Evolutionary conservation across 1,140 invertebrate genomes (phyloP).

Genomic region (Anagrus nilaparvatae): DNA sequence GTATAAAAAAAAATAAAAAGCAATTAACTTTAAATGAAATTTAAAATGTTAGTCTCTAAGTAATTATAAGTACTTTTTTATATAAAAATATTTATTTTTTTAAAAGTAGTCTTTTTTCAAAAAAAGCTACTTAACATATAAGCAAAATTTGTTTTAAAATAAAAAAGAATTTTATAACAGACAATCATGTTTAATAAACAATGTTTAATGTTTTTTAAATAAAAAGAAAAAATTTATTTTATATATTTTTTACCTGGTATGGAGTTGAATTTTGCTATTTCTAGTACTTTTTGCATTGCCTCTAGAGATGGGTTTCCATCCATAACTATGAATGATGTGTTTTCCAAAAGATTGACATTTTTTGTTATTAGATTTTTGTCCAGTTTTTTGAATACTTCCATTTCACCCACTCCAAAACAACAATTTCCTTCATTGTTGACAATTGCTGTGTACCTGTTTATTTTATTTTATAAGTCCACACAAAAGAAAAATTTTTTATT

Average conservation of each 20-base stretch:
- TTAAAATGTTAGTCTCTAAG: too few species aligned
- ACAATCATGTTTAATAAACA: neutral
- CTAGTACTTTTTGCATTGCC: slow-evolving; percentile 53
- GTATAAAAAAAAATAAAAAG: too few species aligned
- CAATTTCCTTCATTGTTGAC: slow-evolving; percentile 66
- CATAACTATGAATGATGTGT: slow-evolving; percentile 61
- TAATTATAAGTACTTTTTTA: too few species aligned
- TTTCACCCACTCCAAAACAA: slow-evolving; percentile 69
- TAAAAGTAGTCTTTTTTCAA: too few species aligned
- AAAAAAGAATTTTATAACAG: too few species aligned
- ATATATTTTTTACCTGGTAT: slow-evolving; percentile 53
- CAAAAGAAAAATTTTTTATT: too few species aligned
- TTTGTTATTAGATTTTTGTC: slow-evolving; percentile 48
- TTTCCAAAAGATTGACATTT: slow-evolving; percentile 27
- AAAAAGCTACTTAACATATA: too few species aligned
- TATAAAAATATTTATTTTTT: too few species aligned
- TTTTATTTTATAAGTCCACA: too few species aligned
- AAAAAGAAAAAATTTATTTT: slow-evolving; percentile 6
- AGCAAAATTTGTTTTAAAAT: too few species aligned
- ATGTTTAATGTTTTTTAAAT: neutral
- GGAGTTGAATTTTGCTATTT: slow-evolving; percentile 47
- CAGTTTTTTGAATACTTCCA: slow-evolving; percentile 68
- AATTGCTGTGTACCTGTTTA: slow-evolving; percentile 63
- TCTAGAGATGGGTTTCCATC: slow-evolving; percentile 68
- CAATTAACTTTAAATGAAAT: too few species aligned